phyloP scores from a whole-genome alignment of 35 echinoderm and acorn worm genomes.

The Anneissia japonica region DNA sequence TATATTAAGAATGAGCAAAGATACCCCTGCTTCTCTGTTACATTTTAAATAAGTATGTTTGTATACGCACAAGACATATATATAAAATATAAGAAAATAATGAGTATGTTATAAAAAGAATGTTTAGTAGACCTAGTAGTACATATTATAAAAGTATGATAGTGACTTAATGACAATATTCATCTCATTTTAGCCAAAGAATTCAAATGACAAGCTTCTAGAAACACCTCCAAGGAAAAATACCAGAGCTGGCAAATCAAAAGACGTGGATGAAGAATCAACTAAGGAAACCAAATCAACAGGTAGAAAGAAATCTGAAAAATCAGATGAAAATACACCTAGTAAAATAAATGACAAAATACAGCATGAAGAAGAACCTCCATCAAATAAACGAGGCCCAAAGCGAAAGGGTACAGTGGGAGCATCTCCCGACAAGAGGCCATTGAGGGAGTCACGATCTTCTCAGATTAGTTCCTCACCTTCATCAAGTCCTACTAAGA shows the following conservation, averaged over 20 bases:
- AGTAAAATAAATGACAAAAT: not conserved
- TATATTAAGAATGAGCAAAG: no score
- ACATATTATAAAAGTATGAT: no score
- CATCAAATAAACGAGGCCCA: not conserved
- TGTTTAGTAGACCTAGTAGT: no score
- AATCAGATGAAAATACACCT: not conserved
- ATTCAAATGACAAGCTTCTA: conserved; percentile 31
- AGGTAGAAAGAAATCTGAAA: not conserved
- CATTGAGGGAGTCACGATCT: not conserved
- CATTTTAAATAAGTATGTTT: no score
- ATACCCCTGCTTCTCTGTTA: no score
- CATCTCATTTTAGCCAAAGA: conserved; percentile 29
- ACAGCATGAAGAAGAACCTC: not conserved
- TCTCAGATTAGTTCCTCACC: not conserved
- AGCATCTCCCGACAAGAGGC: not conserved
- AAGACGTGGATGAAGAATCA: not conserved
- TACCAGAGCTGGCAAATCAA: no score
- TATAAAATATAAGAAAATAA: not conserved
- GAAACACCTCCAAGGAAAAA: conserved; percentile 29
- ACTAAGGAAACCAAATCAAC: not conserved
- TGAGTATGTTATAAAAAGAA: no score
- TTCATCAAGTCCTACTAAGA: not conserved
- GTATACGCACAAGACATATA: not conserved
- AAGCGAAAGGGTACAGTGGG: not conserved
- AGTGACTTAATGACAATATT: no score